Evolutionary conservation across 2,888 invertebrate genomes (phyloP), one percentile per base, ranked within the genome.

Genomic region (Brassicogethes aeneus): DNA sequence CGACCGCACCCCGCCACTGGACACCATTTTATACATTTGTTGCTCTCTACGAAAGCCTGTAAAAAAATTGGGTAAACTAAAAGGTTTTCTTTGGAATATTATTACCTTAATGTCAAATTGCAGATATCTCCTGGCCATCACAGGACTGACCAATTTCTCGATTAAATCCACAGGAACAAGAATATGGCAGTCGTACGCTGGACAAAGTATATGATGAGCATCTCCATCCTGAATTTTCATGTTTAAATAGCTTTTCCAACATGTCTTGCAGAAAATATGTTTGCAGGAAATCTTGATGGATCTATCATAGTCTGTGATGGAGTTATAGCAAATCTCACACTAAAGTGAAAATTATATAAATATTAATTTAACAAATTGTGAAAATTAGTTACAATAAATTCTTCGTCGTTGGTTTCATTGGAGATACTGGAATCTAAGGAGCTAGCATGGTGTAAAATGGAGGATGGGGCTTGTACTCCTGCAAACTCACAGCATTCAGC

Each of bases 21-120:
- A 56, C 81, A 82, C 81, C 81, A 82, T 62, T 82, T 80, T 49
- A 82, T 80, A 50, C 71, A 71, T 44, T 79, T 78, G 60, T 80
- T 82, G 47, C 78, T 78, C 54, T 81, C 81, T 33, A 82, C 81
- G 64, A 81, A 81, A 2, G 80, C 80, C 79, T 80, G 53, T 1
- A 59, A 55, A 41, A 30, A 38, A 10, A 5, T 5, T 23, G 5
- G 5, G 23, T 23, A 32, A 32, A 23, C 23, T 7, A 23, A 7
- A 23, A 23, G 23, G 10, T 23, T 5, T 10, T 7, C 10, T 23
- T 23, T 32, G 32, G 5, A 12, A 13, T 32, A 10, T 3, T 39
- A 41, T 54, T 55, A 78, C 79, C 70, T 80, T 78, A 45, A 81
- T 80, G 62, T 81, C 81, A 63, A 80, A 80, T 57, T 80, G 79